Base-by-base conservation (phyloP, 2,888 invertebrate genomes). In the Aporophyla nigra region DNA sequence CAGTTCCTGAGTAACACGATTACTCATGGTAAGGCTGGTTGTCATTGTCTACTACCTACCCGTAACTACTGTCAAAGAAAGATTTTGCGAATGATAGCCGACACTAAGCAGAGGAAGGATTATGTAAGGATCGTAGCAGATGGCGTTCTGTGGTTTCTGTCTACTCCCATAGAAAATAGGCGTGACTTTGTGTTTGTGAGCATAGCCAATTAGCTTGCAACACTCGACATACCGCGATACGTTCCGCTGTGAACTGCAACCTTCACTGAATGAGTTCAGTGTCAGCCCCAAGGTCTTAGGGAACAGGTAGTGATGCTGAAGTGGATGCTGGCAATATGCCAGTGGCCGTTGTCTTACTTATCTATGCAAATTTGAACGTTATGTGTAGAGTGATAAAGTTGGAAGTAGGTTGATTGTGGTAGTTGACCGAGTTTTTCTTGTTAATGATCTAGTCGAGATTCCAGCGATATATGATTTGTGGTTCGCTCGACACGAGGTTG, bases 211-310 rank as follows among this genome's bases (percentile, higher is more conserved):
- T 49, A 71, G 54, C 19, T 62, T 19, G 46, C 69, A 56, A 66
- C 69, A 33, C 58, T 56, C 56, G 19, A 65, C n/a, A 69, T 62
- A 56, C 51, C 65, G 46, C 46, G 21, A 53, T 1, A 53, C 46
- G 78, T 73, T 80, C 72, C 71, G 71, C 68, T 79, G 65, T 89
- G 80, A 87, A 76, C 74, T 83, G 69, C 76, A 73, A 78, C 84
- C 87, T 88, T 88, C 84, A 78, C 49, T 43, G 76, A 90, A 87
- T 84, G 88, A 86, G 91, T 91, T 92, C 93, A 94, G 89, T 92
- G 93, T 91, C 92, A 71, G 63, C 75, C 74, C 84, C 93, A 92
- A 94, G 92, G 93, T 90, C 89, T 87, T 88, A 87, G 87, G 88
- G 89, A 89, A 81, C 91, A 91, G 92, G 92, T 92, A 92, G 90